A percentile compares a stretch with the other conserved stretches of the same genome.
Conservation (phyloP, 2,113 vertebrate species). For the Eulemur macaco region DNA sequence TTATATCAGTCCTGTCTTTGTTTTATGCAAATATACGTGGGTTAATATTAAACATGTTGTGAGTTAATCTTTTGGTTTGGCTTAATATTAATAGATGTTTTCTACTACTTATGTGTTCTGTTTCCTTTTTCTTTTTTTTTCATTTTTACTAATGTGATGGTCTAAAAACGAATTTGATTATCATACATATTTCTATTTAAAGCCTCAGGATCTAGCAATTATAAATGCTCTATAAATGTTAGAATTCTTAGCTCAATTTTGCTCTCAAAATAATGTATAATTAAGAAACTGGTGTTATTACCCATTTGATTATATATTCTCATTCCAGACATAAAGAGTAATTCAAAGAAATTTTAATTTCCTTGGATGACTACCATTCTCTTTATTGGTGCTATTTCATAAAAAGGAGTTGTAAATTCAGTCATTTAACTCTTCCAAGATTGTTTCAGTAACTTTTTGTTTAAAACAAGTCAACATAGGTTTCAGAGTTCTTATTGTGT, state of each 20-base stretch:
- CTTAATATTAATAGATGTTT: not conserved
- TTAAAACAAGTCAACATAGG: not conserved
- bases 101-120: not conserved
- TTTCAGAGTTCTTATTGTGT: not conserved
- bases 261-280: not conserved
- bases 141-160: not conserved
- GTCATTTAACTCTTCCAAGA: not conserved
- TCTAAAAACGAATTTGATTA: not conserved
- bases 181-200: not conserved
- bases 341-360: constrained; percentile 28
- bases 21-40: not conserved
- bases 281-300: not conserved
- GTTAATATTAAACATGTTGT: not conserved
- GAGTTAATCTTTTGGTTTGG: not conserved
- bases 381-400: not conserved
- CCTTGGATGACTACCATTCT: not conserved
- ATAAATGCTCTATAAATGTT: constrained; percentile 23
- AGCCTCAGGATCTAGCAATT: not conserved
- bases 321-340: not conserved
- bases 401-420: not conserved
- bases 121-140: not conserved
- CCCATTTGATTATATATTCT: constrained; percentile 1
- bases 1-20: not conserved
- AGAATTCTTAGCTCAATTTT: not conserved
- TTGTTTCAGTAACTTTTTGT: not conserved